phyloP scores from a whole-genome alignment of 2,797 vertebrate species.

The Sciaenops ocellatus region DNA sequence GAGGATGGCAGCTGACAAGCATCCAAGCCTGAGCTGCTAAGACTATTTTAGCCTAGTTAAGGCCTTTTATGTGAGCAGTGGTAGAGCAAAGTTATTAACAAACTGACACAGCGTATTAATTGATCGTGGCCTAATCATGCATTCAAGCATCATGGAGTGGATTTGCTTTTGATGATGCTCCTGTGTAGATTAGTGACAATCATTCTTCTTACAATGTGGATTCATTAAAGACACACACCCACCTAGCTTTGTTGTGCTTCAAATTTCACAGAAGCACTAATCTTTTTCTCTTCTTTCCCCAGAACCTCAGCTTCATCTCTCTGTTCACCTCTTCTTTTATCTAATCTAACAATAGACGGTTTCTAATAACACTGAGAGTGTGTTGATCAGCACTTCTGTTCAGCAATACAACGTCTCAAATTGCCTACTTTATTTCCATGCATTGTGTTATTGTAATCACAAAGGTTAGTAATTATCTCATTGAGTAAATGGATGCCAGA shows the following conservation, averaged over 20 bases:
- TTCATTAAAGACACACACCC: conserved; percentile 51
- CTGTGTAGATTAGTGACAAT: conserved; percentile 57
- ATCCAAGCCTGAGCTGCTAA: conserved; percentile 5
- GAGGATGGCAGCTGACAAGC: conserved; percentile 26
- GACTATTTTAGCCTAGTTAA: not conserved
- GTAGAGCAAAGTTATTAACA: conserved; percentile 8
- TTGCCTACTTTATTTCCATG: conserved; percentile 38
- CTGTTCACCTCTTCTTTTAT: conserved; percentile 11
- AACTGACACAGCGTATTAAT: conserved; percentile 32
- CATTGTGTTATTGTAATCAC: conserved; percentile 45
- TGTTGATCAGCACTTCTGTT: conserved; percentile 41
- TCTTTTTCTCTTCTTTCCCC: conserved; percentile 19
- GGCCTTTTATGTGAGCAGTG: conserved; percentile 17
- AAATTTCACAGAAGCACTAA: conserved; percentile 63
- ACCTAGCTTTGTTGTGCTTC: conserved; percentile 53
- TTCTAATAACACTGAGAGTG: conserved; percentile 28
- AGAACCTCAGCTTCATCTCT: not conserved
- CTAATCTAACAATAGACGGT: conserved; percentile 21
- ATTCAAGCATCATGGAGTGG: conserved; percentile 31
- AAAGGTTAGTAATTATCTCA: conserved; percentile 55
- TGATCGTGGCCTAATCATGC: conserved; percentile 41
- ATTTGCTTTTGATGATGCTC: conserved; percentile 43
- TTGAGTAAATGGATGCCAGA: conserved; percentile 31
- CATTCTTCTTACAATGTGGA: conserved; percentile 27
- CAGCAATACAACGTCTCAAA: conserved; percentile 36